Evolutionary conservation across 2,888 invertebrate species (phyloP), one percentile per base, ranked within the genome.

Genomic region (Aphrophora alni): DNA sequence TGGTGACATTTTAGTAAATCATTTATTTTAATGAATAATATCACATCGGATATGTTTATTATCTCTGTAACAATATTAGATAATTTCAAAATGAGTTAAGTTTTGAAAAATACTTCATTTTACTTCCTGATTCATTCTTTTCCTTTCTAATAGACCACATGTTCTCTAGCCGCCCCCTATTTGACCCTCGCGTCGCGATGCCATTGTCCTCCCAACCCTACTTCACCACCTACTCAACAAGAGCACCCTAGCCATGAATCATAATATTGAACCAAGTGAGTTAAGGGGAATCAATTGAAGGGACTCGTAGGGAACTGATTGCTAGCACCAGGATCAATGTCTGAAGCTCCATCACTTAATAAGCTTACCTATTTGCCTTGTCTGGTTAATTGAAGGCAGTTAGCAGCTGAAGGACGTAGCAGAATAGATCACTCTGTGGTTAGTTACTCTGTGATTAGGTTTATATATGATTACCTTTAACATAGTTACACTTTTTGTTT

Each of bases 231-330:
- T 59, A 59, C 59, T 59, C 59, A 59, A 59, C 59, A 59, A 59
- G 44, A 44, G 59, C 59, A 21, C 59, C 59, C 59, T 8, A 59
- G 21, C 59, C 12, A 59, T 59, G 59, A 59, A 59, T 59, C 59
- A 59, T 59, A 59, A 59, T 59, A 21, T 59, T 59, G 59, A 59
- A 21, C 59, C 21, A 59, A 21, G 59, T 21, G 59, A 59, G n/a
- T 59, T 59, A 59, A 59, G 59, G 59, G 59, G 59, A 59, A 59
- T 59, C 59, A 59, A 59, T 59, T 59, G 59, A 59, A 59, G 59
- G 59, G 59, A 33, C 33, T 33, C 8, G 33, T 3, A 33, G 33
- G 33, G 33, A 33, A 33, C 33, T 33, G 33, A 33, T 33, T 33
- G n/a, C n/a, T n/a, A 5, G 44, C 14, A 2, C 44, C 59, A 21